Evolutionary conservation across 1,140 invertebrate species (phyloP).

Genomic region (Nasonia longicornis): DNA sequence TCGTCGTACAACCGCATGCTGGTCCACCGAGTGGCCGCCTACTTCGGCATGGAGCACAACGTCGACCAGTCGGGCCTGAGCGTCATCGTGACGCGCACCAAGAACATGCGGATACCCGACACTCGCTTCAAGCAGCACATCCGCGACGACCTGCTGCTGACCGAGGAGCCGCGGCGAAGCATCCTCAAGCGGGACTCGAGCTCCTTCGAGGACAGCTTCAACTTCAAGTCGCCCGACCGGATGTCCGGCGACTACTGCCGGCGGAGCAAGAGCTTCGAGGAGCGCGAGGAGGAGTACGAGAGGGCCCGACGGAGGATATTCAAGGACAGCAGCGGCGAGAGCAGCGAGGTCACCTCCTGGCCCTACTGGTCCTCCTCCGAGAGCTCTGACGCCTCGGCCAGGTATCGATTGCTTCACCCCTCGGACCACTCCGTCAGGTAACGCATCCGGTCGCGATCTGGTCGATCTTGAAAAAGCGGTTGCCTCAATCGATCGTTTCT

Average conservation of each 20-base stretch:
- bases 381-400: constrained; percentile 61
- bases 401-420: constrained; percentile 63
- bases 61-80: constrained; percentile 87
- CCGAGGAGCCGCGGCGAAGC: constrained; percentile 79
- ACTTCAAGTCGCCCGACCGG: constrained; percentile 74
- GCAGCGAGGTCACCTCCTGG: constrained; percentile 63
- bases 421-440: constrained; percentile 61
- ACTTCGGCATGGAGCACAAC: constrained; percentile 94
- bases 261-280: constrained; percentile 90
- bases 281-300: constrained; percentile 90
- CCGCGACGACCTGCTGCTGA: constrained; percentile 72
- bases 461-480: not conserved
- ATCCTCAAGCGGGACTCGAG: constrained; percentile 87
- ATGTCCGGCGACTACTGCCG: constrained; percentile 75
- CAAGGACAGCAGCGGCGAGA: constrained; percentile 69
- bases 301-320: constrained; percentile 86
- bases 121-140: constrained; percentile 75
- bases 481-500: not conserved
- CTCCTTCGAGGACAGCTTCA: constrained; percentile 79
- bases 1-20: constrained; percentile 96
- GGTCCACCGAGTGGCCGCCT: constrained; percentile 92
- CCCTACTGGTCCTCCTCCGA: constrained; percentile 71
- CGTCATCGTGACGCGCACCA: constrained; percentile 86
- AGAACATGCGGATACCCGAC: constrained; percentile 81
- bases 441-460: not conserved